Percentiles rank a stretch among this genome's conserved stretches.
These are phyloP conservation scores for Eulemur rubriventer DNA, from an alignment of 2,797 vertebrate genomes.

Conservation along the genomic window DNA sequence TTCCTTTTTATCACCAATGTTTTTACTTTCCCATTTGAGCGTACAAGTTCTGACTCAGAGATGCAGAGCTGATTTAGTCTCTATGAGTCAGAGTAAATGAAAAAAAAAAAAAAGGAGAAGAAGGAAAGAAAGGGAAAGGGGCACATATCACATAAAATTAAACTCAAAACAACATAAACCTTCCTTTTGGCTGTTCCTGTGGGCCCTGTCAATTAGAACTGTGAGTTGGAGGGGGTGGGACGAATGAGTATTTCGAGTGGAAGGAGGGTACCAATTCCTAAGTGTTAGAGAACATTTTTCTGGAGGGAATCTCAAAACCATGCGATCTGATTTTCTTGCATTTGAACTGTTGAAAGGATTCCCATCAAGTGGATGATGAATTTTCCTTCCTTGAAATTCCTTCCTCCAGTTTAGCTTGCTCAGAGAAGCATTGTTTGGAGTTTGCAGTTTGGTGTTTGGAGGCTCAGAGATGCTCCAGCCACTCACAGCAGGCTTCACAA, in stretches of 20 bases:
- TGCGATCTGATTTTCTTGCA: not conserved
- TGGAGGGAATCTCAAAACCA: not conserved
- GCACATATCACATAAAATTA: not conserved
- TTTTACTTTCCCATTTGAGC: conserved; percentile 32
- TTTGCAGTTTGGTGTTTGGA: not conserved
- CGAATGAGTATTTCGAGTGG: not conserved
- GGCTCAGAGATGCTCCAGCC: not conserved
- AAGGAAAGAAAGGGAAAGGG: not conserved
- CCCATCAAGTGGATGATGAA: not conserved
- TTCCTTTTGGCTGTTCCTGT: not conserved
- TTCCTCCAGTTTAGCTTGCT: not conserved
- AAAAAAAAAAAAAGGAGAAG: not conserved
- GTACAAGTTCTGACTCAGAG: conserved; percentile 40
- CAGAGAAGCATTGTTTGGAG: not conserved
- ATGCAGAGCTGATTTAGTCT: conserved; percentile 37
- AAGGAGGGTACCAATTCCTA: not conserved
- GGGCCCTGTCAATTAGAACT: not conserved
- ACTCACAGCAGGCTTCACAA: not conserved
- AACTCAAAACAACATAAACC: not conserved
- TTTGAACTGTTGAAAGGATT: not conserved
- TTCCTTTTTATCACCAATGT: conserved; percentile 1
- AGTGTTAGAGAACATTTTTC: not conserved
- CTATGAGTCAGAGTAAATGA: conserved; percentile 43
- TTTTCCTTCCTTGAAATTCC: not conserved
- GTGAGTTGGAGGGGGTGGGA: not conserved